Evolutionary conservation across 1,140 invertebrate species (phyloP).

Genomic region (Magallana gigas): DNA sequence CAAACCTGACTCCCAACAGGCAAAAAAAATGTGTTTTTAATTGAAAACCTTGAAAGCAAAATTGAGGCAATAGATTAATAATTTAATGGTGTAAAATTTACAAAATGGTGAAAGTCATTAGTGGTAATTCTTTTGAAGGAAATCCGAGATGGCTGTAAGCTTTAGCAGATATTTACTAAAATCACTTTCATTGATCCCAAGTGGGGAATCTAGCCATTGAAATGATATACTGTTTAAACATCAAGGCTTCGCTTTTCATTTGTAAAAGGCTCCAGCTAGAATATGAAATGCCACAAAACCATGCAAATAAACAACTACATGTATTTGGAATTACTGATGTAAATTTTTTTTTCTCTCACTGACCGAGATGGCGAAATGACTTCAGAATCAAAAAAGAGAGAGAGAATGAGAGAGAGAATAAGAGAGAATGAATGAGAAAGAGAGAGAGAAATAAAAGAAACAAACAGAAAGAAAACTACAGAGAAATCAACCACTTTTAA

Average conservation of each 20-base stretch:
- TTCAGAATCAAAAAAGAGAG: too few relatives aligned
- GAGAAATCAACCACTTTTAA: not conserved
- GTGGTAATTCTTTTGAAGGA: not conserved
- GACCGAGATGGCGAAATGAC: not conserved
- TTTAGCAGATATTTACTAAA: conserved; percentile 17
- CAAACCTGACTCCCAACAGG: conserved; percentile 20
- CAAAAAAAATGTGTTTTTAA: conserved; percentile 33
- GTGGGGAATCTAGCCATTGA: not conserved
- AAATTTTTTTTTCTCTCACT: not conserved
- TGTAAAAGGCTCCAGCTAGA: not conserved
- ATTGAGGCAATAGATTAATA: conserved; percentile 10
- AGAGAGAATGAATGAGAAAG: not conserved
- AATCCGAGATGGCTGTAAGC: not conserved
- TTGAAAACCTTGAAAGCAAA: conserved; percentile 27
- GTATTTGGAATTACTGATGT: not conserved
- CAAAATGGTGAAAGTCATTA: conserved; percentile 36
- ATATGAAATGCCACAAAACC: not conserved
- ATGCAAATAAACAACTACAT: conserved; percentile 6
- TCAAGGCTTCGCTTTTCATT: not conserved
- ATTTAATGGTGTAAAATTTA: conserved; percentile 20
- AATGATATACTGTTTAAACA: conserved; percentile 7
- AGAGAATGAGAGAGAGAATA: too few relatives aligned
- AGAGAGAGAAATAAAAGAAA: not conserved
- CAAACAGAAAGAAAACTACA: not conserved
- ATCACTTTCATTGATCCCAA: not conserved